Base-by-base conservation (phyloP, 2,888 invertebrate species). In the Macrosoma leucophasiata region DNA sequence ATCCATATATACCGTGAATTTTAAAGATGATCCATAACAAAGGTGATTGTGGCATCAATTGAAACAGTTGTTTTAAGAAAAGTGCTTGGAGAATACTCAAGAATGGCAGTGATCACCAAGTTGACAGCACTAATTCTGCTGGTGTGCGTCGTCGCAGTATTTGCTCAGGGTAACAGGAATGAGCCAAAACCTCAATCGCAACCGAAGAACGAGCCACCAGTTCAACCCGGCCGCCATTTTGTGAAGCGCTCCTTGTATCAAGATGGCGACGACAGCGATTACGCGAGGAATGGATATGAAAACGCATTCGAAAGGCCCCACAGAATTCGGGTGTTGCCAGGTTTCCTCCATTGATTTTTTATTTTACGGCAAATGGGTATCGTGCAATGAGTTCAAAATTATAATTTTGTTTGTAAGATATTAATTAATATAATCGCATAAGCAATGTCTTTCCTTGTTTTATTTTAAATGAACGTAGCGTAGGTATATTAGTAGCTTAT, bases 251-350 rank as follows among this genome's bases (percentile, higher is more conserved):
- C 69, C 1, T 39, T 58, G 2, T 21, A 41, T 17, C 29, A 50
- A 22, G 62, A 64, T 32, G 62, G 62, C 17, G 58, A 62, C 19
- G 62, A 65, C 2, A 56, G 52, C 1, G 55, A 55, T 6, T 59
- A 43, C 8, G 45, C 43, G 14, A 49, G 52, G 6, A 52, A 52
- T 0, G 49, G 48, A 1, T 63, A 58, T 13, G 63, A 66, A 17
- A 64, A 58, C 14, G 50, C 62, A 0, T 70, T 63, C 26, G 62
- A 63, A 0, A 59, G 62, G 15, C 70, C 72, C 0, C 75, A 61
- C 49, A 70, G 70, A 36, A 74, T 78, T 12, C 64, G 75, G 0
- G 58, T 69, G 6, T 23, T 75, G 35, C 76, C 75, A 29, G 77
- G 68, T 4, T 78, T 52, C 29, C 63, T 75, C 2, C 76, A 76